Evolutionary conservation across 1,140 invertebrate species (phyloP).

Genomic region (Homarus americanus): DNA sequence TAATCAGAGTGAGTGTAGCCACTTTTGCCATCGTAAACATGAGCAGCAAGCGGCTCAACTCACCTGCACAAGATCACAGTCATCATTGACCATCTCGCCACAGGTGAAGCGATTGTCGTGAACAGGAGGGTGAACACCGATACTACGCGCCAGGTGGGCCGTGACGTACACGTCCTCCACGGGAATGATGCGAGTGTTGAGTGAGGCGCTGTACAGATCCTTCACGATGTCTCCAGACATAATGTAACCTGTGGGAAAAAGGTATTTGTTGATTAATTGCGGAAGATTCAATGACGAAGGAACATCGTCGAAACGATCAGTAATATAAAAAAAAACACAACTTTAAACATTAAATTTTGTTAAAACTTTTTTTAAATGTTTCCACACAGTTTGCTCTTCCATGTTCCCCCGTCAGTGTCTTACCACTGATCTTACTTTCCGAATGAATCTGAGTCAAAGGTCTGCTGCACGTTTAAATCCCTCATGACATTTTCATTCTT

Average conservation of each 20-base stretch:
- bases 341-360: no score
- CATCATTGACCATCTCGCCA: constrained; percentile 74
- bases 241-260: constrained; percentile 76
- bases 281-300: neutral
- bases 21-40: no score
- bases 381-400: no score
- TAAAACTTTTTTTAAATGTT: no score
- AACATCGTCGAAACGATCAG: neutral
- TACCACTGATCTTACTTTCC: no score
- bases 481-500: no score
- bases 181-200: constrained; percentile 76
- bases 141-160: constrained; percentile 75
- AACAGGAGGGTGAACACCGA: constrained; percentile 72
- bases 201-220: constrained; percentile 76
- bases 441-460: no score
- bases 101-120: constrained; percentile 76
- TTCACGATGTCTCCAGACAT: constrained; percentile 76
- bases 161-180: constrained; percentile 79
- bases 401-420: no score
- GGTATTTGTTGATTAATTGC: neutral
- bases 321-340: no score
- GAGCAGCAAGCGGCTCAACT: neutral
- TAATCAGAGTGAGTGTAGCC: no score
- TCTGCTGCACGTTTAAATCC: no score
- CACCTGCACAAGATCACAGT: constrained; percentile 75